Evolutionary conservation across 2,797 vertebrate species (phyloP), one percentile per base, ranked within the genome.

Genomic region (Megaceryle alcyon): DNA sequence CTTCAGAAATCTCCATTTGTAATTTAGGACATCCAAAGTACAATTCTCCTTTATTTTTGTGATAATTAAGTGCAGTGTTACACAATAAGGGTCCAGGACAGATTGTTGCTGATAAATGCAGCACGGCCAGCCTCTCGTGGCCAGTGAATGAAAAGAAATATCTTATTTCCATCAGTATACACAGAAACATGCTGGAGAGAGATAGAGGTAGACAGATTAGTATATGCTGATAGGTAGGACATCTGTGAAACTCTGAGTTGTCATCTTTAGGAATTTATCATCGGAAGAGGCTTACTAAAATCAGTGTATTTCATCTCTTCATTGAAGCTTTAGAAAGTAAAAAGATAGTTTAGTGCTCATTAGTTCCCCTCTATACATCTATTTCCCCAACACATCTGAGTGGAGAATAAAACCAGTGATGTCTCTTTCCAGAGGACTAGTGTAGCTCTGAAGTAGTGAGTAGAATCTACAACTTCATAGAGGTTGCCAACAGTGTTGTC

Each of bases 91-190:
- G 31, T 54, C 9, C 39, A 35, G 44, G 51, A 22, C 31, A 44
- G 56, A 6, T 12, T 71, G 12, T 46, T 65, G 16, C 49, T 79
- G 22, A 37, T 77, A 29, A 17, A 13, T 93, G 92, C 39, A 93
- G 77, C 96, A 68, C 61, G 68, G 46, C 92, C 92, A 54, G 21
- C 97, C 97, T 94, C 98, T 96, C 93, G 97, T 92, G 98, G 94
- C 78, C 12, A 89, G 22, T 7, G 33, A 92, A 71, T 61, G 81
- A 89, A 84, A 56, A 76, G 0, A 51, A 70, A 21, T 12, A 5
- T 16, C 16, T 37, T 31, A 1, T 35, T 94, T 84, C 31, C 33
- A 17, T 23, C 12, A 7, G 2, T 26, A 6, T 41, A 41, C 41
- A 41, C 41, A 41, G 41, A 41, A 41, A 41, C 14, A 7, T 41